Percentiles rank a stretch among this genome's conserved stretches.
Evolutionary conservation across 2,888 invertebrate genomes (phyloP).

Genomic region (Acronicta alni): DNA sequence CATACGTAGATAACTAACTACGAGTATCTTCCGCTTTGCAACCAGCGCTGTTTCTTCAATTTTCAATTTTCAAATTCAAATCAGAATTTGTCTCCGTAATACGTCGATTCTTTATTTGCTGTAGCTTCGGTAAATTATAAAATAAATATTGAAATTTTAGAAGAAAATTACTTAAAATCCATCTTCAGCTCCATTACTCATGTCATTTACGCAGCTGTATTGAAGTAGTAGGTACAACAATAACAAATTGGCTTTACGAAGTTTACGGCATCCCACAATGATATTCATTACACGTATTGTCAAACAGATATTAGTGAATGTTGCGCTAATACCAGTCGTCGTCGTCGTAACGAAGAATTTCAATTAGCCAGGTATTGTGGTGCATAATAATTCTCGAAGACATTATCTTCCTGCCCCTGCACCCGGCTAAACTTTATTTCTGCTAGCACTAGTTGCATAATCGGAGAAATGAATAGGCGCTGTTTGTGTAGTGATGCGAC

Average conservation of each 20-base stretch:
- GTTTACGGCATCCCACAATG: constrained; percentile 30
- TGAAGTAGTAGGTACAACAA: constrained; percentile 3
- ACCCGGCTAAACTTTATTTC: constrained; percentile 62
- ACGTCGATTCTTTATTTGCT: no score
- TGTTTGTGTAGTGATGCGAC: constrained; percentile 6
- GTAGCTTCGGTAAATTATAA: no score
- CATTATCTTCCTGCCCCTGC: constrained; percentile 66
- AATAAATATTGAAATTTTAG: no score
- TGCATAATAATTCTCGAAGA: constrained; percentile 55
- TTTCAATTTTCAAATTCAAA: no score
- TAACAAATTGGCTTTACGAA: constrained; percentile 27
- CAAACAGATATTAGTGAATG: constrained; percentile 26
- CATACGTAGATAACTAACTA: no score
- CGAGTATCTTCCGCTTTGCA: no score
- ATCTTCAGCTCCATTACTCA: not conserved
- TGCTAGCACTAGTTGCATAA: constrained; percentile 62
- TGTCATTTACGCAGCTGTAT: not conserved
- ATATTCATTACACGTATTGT: constrained; percentile 30
- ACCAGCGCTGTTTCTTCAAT: no score
- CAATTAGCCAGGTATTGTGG: constrained; percentile 61
- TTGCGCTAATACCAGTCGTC: constrained; percentile 22
- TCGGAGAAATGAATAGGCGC: constrained; percentile 19
- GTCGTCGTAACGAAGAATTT: constrained; percentile 53
- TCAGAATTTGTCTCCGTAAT: no score
- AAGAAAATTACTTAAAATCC: no score